These are phyloP conservation scores for Rhyacophila evoluta DNA, from an alignment of 2,888 invertebrate genomes.

Conservation along the genomic window DNA sequence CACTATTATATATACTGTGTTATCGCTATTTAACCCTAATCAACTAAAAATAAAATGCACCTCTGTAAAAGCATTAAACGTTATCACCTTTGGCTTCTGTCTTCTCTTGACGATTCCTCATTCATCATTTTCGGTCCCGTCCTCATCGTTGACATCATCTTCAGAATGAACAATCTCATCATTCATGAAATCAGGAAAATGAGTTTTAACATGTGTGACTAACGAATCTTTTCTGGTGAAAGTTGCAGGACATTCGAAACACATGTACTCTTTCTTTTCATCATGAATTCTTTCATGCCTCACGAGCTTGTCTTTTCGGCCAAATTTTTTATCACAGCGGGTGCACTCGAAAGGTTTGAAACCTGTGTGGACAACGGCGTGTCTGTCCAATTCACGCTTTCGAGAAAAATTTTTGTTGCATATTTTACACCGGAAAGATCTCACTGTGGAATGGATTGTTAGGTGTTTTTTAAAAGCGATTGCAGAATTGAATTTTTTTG, in stretches of 20 bases:
- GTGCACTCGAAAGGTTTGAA: constrained; percentile 77
- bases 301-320: constrained; percentile 76
- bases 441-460: constrained; percentile 68
- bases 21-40: neutral
- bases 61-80: constrained; percentile 27
- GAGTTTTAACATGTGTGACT: constrained; percentile 72
- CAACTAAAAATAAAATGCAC: constrained; percentile 36
- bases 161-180: constrained; percentile 60
- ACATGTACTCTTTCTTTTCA: constrained; percentile 72
- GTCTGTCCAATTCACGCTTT: constrained; percentile 78
- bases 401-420: constrained; percentile 78
- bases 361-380: constrained; percentile 76
- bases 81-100: neutral
- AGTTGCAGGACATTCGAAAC: constrained; percentile 73
- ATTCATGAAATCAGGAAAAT: constrained; percentile 62
- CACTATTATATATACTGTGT: too few species aligned
- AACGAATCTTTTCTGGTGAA: constrained; percentile 72
- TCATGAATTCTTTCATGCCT: constrained; percentile 77
- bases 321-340: constrained; percentile 76
- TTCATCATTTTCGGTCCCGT: constrained; percentile 29
- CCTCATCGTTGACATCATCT: constrained; percentile 56
- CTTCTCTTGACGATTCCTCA: constrained; percentile 13
- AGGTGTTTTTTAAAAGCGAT: constrained; percentile 70
- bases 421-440: constrained; percentile 74
- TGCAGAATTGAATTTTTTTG: constrained; percentile 67